Evolutionary conservation across 1,140 invertebrate species (phyloP).

Genomic region (Panagrolaimus sp.): DNA sequence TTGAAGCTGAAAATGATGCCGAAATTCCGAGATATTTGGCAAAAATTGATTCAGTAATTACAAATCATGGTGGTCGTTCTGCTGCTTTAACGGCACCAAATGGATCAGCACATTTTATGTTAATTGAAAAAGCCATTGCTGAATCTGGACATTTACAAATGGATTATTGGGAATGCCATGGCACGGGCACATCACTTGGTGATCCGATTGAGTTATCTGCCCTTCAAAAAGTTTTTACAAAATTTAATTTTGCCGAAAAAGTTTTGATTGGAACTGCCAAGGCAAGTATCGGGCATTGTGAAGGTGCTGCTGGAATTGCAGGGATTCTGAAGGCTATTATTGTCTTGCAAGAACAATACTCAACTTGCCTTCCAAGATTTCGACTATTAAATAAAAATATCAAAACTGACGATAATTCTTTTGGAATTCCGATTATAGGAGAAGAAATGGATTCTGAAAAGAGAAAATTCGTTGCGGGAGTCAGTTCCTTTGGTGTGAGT

Average conservation of each 20-base stretch:
- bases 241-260: constrained; percentile 16
- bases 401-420: constrained; percentile 14
- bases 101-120: constrained; percentile 28
- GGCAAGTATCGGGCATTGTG: constrained; percentile 47
- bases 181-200: constrained; percentile 30
- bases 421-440: constrained; percentile 17
- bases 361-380: constrained; percentile 10
- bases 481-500: constrained; percentile 43
- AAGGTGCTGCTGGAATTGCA: constrained; percentile 48
- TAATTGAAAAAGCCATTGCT: constrained; percentile 20
- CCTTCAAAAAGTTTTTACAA: constrained; percentile 30
- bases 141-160: too few species aligned
- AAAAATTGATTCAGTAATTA: constrained; percentile 31
- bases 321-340: constrained; percentile 47
- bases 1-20: neutral
- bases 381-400: constrained; percentile 28
- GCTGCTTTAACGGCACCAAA: constrained; percentile 51
- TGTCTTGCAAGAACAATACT: neutral
- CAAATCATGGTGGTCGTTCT: constrained; percentile 53
- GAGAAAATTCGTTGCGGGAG: constrained; percentile 15
- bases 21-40: constrained; percentile 14
- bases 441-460: neutral
- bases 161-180: constrained; percentile 38
- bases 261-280: constrained; percentile 39
- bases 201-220: constrained; percentile 49